Base-by-base conservation (phyloP, 2,113 vertebrate genomes). In the Seriola dumerili region DNA sequence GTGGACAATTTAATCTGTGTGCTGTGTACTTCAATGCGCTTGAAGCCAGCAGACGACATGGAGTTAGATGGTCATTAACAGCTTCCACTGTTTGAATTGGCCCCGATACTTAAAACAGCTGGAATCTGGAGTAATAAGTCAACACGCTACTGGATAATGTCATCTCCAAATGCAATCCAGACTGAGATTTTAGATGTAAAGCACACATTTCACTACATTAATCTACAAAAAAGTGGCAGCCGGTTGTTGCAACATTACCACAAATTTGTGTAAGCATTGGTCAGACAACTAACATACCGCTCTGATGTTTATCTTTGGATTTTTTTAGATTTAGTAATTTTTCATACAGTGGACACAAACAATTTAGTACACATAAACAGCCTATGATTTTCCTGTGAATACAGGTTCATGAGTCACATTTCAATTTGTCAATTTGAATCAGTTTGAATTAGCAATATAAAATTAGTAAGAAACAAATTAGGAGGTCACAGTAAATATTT, bases 1-100 rank as follows among this genome's bases (percentile, higher is more conserved):
- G 71, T 78, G 78, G 61, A 90, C 70, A 52, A 81, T 68, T 88
- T 70, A 68, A 88, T 89, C 38, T 76, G 62, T 5, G 61, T 2
- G 55, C 44, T 40, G 54, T 67, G 70, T 46, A 63, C 68, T 74
- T 72, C 16, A 58, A 38, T 54, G 69, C 42, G 52, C 63, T 25
- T 76, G 77, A 19, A 65, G 88, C 66, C 62, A 46, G 74, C 4
- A 4, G 68, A 74, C 55, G 65, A 86, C 74, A 84, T n/a, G 21
- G 70, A 29, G 64, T 55, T 69, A 42, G 80, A 79, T 21, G 32
- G 59, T 65, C 52, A 88, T 85, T 89, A 86, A 73, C 85, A 81
- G 71, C 73, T 83, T 65, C 76, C 21, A 58, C 58, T 68, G 52
- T 86, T 87, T 76, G 68, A 55, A 77, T 3, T 54, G 71, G 70